phyloP scores from a whole-genome alignment of 2,113 vertebrate genomes.

The Anseranas semipalmata region DNA sequence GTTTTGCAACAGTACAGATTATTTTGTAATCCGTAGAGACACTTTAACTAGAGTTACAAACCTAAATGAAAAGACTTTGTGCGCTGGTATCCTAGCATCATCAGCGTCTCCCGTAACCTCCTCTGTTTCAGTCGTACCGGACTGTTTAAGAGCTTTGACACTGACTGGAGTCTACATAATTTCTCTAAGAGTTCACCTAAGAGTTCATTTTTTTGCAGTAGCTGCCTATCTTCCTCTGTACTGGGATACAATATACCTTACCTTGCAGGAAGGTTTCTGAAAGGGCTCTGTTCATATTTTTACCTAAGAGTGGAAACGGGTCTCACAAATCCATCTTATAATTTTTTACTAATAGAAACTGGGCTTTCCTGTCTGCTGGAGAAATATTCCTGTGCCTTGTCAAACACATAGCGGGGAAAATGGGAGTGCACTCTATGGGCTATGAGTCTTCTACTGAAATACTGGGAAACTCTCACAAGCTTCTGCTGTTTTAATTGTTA shows the following conservation, averaged over 20 bases:
- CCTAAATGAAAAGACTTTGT: conserved; percentile 4
- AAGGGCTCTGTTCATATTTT: neutral
- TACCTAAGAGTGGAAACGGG: neutral
- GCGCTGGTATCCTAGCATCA: neutral
- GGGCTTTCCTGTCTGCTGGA: neutral
- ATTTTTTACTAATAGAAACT: neutral
- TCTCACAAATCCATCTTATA: neutral
- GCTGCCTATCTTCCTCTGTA: neutral
- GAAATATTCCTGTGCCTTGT: neutral
- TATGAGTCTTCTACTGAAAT: neutral
- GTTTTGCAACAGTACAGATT: conserved; percentile 8
- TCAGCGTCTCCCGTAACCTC: neutral
- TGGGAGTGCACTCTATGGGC: neutral
- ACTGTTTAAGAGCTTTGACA: neutral
- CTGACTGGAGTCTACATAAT: neutral
- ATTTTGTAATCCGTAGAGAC: conserved; percentile 12
- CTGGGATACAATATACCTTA: neutral
- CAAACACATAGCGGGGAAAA: neutral
- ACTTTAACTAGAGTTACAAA: conserved; percentile 5
- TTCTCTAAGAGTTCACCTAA: neutral
- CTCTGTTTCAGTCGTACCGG: neutral
- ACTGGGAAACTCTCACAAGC: neutral
- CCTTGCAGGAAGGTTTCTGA: neutral
- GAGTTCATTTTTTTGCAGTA: neutral
- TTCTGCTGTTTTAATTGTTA: neutral